Evolutionary conservation across 92 coral and sea anemone genomes (phyloP).

Genomic region (Palythoa heliodiscus): DNA sequence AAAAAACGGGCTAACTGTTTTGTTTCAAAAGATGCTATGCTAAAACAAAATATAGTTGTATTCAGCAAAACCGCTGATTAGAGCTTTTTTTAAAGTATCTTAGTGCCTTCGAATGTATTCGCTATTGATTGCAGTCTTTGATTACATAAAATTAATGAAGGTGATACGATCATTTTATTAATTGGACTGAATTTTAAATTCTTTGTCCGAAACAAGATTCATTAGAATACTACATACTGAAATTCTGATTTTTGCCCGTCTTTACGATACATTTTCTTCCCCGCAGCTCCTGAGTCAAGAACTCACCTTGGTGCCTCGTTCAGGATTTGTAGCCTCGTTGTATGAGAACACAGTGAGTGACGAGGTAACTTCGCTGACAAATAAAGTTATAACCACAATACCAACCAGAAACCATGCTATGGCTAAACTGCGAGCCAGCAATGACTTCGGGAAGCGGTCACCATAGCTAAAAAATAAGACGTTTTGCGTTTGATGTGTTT

Average conservation of each 20-base stretch:
- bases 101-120: too few relatives aligned
- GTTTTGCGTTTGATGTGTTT: background rate
- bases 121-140: too few relatives aligned
- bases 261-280: background rate
- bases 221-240: background rate
- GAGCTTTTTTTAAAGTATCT: too few relatives aligned
- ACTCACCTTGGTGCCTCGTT: conserved; percentile 40
- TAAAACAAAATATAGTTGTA: too few relatives aligned
- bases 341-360: conserved; percentile 49
- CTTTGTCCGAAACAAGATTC: background rate
- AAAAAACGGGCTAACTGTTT: too few relatives aligned
- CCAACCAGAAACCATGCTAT: conserved; percentile 69
- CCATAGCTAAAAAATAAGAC: conserved; percentile 60
- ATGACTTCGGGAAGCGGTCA: conserved; percentile 61
- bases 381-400: conserved; percentile 46
- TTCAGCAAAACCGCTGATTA: too few relatives aligned
- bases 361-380: conserved; percentile 61
- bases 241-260: background rate
- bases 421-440: conserved; percentile 59
- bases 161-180: too few relatives aligned
- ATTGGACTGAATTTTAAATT: too few relatives aligned
- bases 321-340: conserved; percentile 36
- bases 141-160: background rate
- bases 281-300: background rate
- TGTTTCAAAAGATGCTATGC: too few relatives aligned